A percentile compares a stretch with the other conserved stretches of the same genome.
Evolutionary conservation across 2,113 vertebrate genomes (phyloP).

Genomic region (Cololabis saira): DNA sequence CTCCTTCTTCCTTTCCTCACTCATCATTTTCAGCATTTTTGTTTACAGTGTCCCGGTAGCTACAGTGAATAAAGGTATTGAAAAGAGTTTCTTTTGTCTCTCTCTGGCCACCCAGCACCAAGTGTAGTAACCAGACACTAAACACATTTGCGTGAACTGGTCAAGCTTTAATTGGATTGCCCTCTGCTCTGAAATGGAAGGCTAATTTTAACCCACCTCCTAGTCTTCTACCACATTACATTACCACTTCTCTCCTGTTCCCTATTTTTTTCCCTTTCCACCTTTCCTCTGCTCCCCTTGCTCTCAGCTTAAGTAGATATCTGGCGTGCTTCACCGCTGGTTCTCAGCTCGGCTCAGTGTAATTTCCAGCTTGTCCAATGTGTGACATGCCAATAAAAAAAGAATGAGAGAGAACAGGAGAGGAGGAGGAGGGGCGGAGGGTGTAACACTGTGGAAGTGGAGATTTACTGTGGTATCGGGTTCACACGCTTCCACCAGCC

Average conservation of each 20-base stretch:
- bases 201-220: slow-evolving; percentile 68
- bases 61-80: slow-evolving; percentile 5
- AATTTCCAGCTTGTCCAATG: slow-evolving; percentile 84
- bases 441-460: slow-evolving; percentile 62
- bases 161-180: slow-evolving; percentile 78
- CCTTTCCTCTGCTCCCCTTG: not conserved
- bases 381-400: slow-evolving; percentile 81
- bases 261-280: slow-evolving; percentile 8
- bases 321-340: slow-evolving; percentile 63
- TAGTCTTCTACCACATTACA: slow-evolving; percentile 38
- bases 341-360: slow-evolving; percentile 71
- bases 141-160: slow-evolving; percentile 73
- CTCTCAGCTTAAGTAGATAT: slow-evolving; percentile 64
- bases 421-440: slow-evolving; percentile 33
- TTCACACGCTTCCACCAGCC: slow-evolving; percentile 74
- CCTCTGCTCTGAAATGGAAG: slow-evolving; percentile 67
- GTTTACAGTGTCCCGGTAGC: slow-evolving; percentile 4
- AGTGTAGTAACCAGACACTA: slow-evolving; percentile 65
- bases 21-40: slow-evolving; percentile 10
- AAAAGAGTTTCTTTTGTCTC: slow-evolving; percentile 14
- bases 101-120: slow-evolving; percentile 34
- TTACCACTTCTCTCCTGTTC: slow-evolving; percentile 35
- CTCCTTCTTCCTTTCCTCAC: not conserved
- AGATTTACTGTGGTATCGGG: slow-evolving; percentile 78
- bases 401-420: slow-evolving; percentile 55